Conservation (phyloP, 2,888 invertebrate species). For the Shargacucullia verbasci region DNA sequence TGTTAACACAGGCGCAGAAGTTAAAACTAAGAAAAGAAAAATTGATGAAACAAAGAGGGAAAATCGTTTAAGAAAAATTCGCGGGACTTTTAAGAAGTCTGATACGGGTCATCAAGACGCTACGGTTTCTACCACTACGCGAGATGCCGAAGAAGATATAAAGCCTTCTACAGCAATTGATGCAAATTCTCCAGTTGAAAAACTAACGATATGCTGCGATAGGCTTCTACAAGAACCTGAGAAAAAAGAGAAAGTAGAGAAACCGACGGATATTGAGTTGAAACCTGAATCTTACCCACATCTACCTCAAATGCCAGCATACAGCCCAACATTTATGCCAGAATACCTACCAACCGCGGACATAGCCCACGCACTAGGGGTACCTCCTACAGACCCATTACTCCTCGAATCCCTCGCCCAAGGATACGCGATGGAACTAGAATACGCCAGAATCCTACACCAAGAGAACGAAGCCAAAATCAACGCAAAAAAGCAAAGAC, state of each 20-base stretch:
- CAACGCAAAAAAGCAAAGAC: constrained; percentile 93
- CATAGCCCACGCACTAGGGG: constrained; percentile 83
- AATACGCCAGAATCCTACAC: constrained; percentile 91
- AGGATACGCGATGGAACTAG: constrained; percentile 91
- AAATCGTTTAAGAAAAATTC: constrained; percentile 82
- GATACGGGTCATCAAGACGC: constrained; percentile 85
- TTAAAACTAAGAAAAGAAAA: constrained; percentile 67
- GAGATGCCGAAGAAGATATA: constrained; percentile 67
- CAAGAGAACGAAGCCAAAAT: constrained; percentile 92
- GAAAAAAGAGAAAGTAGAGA: constrained; percentile 55
- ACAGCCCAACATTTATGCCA: constrained; percentile 69
- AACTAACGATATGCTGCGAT: constrained; percentile 79
- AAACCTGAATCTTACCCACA: constrained; percentile 45
- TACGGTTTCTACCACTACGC: constrained; percentile 89
- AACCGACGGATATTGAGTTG: constrained; percentile 41
- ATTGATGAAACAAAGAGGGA: constrained; percentile 75
- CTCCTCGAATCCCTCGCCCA: constrained; percentile 86
- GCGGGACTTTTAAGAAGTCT: constrained; percentile 78
- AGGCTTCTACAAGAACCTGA: constrained; percentile 73
- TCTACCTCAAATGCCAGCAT: constrained; percentile 56
- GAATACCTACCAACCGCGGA: constrained; percentile 81
- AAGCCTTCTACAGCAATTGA: constrained; percentile 41
- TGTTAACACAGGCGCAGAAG: constrained; percentile 52
- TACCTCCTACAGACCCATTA: constrained; percentile 82
- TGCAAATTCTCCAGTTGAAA: constrained; percentile 77